phyloP scores from a whole-genome alignment of 2,888 invertebrate species.

The Leptinotarsa juncta region DNA sequence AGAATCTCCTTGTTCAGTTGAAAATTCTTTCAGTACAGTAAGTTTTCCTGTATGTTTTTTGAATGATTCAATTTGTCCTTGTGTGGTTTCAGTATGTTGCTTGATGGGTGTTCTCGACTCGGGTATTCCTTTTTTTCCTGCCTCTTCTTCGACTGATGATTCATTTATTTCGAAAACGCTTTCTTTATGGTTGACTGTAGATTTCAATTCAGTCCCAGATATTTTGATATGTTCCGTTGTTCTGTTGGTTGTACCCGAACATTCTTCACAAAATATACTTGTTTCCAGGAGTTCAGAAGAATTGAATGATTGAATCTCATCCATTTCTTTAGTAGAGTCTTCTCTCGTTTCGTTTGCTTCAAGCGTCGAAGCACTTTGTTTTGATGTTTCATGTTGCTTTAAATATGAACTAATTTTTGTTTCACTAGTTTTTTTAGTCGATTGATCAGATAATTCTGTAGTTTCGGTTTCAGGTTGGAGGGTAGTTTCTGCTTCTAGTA shows the following conservation, averaged over 20 bases:
- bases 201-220: background rate
- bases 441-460: too few species aligned
- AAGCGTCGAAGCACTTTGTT: too few species aligned
- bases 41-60: background rate
- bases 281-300: background rate
- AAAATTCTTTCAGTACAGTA: background rate
- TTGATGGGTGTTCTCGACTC: background rate
- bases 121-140: background rate
- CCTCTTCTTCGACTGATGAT: background rate
- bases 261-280: background rate
- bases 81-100: background rate
- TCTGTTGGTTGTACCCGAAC: background rate
- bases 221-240: background rate
- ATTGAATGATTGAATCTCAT: too few species aligned
- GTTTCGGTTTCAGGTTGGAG: too few species aligned
- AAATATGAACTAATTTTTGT: too few species aligned
- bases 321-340: background rate
- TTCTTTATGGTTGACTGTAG: background rate
- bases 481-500: too few species aligned
- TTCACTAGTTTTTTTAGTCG: too few species aligned
- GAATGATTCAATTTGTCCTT: background rate
- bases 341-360: too few species aligned
- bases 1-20: background rate
- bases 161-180: background rate
- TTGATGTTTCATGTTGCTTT: too few species aligned